A percentile compares a stretch with the other conserved stretches of the same genome.
These are phyloP conservation scores for Phataginus tricuspis DNA, from an alignment of 2,797 vertebrate genomes.

Conservation along the genomic window DNA sequence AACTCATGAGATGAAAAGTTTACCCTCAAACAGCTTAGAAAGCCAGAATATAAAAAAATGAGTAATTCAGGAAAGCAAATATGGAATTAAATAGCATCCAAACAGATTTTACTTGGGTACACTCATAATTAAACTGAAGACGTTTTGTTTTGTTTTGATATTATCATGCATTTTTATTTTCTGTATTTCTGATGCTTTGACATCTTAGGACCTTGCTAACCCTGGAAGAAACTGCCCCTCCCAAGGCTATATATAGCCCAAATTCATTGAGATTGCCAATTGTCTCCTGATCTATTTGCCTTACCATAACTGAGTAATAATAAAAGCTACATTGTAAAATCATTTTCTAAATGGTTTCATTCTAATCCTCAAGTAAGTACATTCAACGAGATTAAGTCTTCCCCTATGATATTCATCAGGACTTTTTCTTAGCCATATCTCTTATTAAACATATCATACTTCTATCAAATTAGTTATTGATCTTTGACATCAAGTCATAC, in stretches of 20 bases:
- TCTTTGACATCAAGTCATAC: constrained; percentile 59
- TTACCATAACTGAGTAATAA: neutral
- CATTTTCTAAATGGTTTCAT: constrained; percentile 36
- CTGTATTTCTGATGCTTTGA: constrained; percentile 30
- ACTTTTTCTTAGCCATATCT: constrained; percentile 48
- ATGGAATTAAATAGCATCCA: neutral
- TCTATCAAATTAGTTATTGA: constrained; percentile 32
- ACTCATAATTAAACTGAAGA: constrained; percentile 26
- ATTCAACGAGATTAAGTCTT: constrained; percentile 22
- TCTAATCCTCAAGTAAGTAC: constrained; percentile 6
- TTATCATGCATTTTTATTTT: constrained; percentile 33
- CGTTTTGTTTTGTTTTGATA: constrained; percentile 29
- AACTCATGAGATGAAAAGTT: constrained; percentile 11
- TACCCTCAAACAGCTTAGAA: constrained; percentile 52
- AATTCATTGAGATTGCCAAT: neutral
- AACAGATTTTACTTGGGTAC: neutral
- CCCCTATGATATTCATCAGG: neutral
- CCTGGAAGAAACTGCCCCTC: neutral
- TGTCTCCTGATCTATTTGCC: neutral
- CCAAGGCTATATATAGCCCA: neutral
- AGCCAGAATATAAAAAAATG: constrained; percentile 18
- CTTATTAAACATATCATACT: constrained; percentile 19
- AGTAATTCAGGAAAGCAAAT: constrained; percentile 50
- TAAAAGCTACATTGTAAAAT: constrained; percentile 39
- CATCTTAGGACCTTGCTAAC: neutral